A percentile compares a stretch with the other conserved stretches of the same genome.
phyloP scores from a whole-genome alignment of 2,888 invertebrate genomes.

The Cyaniris semiargus region DNA sequence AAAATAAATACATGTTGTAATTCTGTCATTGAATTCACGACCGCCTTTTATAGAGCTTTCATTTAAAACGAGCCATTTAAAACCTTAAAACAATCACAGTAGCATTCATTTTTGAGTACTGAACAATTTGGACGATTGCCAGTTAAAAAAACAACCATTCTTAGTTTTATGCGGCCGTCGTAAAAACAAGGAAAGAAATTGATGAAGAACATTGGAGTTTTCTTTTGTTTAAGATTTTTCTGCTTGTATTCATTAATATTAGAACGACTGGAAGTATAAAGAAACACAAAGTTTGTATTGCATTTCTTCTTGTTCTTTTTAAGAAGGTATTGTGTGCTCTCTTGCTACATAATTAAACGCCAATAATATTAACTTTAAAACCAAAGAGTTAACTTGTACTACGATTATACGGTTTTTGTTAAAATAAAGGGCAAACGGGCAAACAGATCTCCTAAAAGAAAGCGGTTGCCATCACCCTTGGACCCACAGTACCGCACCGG shows the following conservation, averaged over 20 bases:
- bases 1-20: conserved; percentile 4
- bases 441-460: no score
- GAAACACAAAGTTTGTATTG: conserved; percentile 7
- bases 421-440: background rate
- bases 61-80: conserved; percentile 6
- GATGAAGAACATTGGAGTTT: conserved; percentile 16
- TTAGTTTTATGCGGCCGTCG: conserved; percentile 20
- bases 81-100: background rate
- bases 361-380: background rate
- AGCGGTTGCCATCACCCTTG: no score
- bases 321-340: background rate
- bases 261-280: background rate
- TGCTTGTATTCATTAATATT: background rate
- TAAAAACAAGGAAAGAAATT: conserved; percentile 29
- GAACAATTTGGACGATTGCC: conserved; percentile 20
- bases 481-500: no score
- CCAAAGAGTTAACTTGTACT: background rate
- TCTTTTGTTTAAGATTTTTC: conserved; percentile 12
- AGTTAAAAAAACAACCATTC: conserved; percentile 31
- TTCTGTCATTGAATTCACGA: conserved; percentile 25
- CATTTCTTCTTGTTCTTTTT: background rate
- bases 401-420: background rate
- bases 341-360: background rate
- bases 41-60: background rate
- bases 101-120: conserved; percentile 9